Base-by-base conservation (phyloP, 2,888 invertebrate genomes). In the Apodemia duryi region DNA sequence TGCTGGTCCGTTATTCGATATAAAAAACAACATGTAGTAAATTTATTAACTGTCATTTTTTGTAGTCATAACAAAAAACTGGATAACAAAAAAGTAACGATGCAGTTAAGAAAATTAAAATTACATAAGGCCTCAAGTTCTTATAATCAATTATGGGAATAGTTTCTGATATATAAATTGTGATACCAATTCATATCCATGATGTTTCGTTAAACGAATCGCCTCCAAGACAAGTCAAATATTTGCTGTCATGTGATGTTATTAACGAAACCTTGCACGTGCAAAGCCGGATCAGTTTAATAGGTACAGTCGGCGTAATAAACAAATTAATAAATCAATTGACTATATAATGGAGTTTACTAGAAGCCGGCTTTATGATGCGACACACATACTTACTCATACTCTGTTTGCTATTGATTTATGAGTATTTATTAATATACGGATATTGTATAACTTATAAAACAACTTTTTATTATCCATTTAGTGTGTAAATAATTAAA, bases 221-320 rank as follows among this genome's bases (percentile, higher is more conserved):
- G 61, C 63, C 61, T 29, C 62, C 29, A 32, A 28, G 10, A 46
- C 11, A 49, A 29, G 41, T 29, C 10, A 13, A 63, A 67, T 60
- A 66, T 64, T 63, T 60, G 61, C 51, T 70, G 68, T 68, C 71
- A 73, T 71, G 68, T 70, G 70, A 69, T 70, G 71, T 32, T 65
- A 66, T 60, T 66, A 54, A 63, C 65, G 69, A 68, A 72, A 69
- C 68, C 69, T 69, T 71, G 71, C 73, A 70, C 71, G 72, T 72
- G 73, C 69, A 61, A 51, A 71, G 69, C 72, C 72, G 74, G 73
- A 73, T 73, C 63, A 71, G 43, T 65, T 66, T 62, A 54, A 62
- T 63, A 64, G 32, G 67, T 72, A 67, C 67, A 67, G 63, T 68
- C 66, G 21, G 10, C 32, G 32, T 32, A 21, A 46, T 29, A 51